Evolutionary conservation across 1,140 invertebrate species (phyloP), one percentile per base, ranked within the genome.

Genomic region (Aricia agestis): DNA sequence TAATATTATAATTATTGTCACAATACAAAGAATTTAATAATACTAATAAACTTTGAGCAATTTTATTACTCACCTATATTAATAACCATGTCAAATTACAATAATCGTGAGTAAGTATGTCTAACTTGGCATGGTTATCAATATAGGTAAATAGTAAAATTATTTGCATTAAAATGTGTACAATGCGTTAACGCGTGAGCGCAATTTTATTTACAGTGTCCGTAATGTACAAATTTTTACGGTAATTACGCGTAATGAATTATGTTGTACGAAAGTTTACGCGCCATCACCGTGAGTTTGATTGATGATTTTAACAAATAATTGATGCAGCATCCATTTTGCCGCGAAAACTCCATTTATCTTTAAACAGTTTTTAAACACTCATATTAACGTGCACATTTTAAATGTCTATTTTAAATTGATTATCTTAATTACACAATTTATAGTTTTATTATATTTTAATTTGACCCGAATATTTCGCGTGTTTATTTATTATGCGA

Each of bases 251-350:
- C 45, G 1, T 52, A 52, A 52, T 52, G 45, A 15, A 52, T 15
- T 15, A 52, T 52, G 45, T 52, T 25, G 59, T 31, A 63, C 18
- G 17, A 63, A 63, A 63, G 59, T 63, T 63, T 63, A 63, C 19
- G 59, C 59, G 18, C 18, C 59, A 63, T 63, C 59, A 63, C 59
- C 18, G 59, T 25, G 18, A 9, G 59, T 19, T 63, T 63, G 59
- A 63, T 63, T 63, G 59, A 63, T 63, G 59, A 63, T 63, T 63
- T 19, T 31, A 63, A 63, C 19, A 63, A 63, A 63, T 63, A 63
- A 63, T 63, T 63, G 59, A 63, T 63, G 59, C 19, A 19, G 18
- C 18, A 11, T 63, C 18, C 18, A 52, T 52, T 63, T 63, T 63
- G 59, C n/a, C 18, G 59, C 18, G 59, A 63, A 25, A 63, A 63